Conservation (phyloP, 2,888 invertebrate genomes). For the Pammene fasciana region DNA sequence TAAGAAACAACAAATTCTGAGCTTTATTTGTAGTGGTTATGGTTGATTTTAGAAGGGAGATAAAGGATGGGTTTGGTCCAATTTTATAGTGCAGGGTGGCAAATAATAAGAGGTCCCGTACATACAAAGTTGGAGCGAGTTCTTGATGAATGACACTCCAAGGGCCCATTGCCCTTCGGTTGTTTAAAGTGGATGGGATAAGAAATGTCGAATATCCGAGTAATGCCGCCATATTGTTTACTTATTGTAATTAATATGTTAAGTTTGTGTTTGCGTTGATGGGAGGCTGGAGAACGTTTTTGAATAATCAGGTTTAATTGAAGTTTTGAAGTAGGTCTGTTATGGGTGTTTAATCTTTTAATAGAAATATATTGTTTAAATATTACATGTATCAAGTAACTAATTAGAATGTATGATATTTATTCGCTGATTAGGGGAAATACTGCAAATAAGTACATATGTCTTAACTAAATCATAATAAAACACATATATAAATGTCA, state of each 20-base stretch:
- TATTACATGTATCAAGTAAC: not conserved
- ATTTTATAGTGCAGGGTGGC: constrained; percentile 80
- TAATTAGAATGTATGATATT: not conserved
- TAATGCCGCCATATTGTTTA: constrained; percentile 65
- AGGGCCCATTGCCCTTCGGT: constrained; percentile 83
- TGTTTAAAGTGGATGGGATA: constrained; percentile 81
- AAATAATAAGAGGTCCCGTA: constrained; percentile 80
- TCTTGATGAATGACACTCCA: constrained; percentile 83
- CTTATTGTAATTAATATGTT: constrained; percentile 49
- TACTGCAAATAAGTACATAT: no score
- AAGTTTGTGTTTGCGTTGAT: constrained; percentile 42
- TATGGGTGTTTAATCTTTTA: not conserved
- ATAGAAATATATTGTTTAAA: not conserved
- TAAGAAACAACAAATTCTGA: constrained; percentile 44
- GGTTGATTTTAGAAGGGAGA: constrained; percentile 45
- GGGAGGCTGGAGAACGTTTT: constrained; percentile 39
- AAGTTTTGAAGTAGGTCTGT: constrained; percentile 16
- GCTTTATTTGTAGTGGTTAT: constrained; percentile 49
- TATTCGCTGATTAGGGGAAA: no score
- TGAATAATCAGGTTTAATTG: constrained; percentile 34
- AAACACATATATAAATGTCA: no score
- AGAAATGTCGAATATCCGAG: constrained; percentile 81
- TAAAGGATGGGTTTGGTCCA: constrained; percentile 68
- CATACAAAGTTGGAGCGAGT: constrained; percentile 77
- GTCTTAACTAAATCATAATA: no score